Conservation (phyloP, 1,140 invertebrate genomes). For the Geopemphigus sp. region DNA sequence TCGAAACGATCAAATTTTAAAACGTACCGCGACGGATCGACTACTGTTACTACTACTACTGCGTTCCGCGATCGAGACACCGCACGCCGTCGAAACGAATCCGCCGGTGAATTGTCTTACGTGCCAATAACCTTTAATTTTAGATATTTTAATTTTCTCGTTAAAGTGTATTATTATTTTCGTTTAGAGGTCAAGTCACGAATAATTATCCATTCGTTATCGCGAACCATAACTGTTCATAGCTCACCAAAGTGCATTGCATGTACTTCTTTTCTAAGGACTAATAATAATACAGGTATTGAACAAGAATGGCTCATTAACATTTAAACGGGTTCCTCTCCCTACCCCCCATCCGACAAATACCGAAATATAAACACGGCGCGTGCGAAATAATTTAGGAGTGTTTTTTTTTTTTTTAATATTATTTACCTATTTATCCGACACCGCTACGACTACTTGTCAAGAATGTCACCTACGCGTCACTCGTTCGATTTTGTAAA, state of each 20-base stretch:
- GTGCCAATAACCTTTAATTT: neutral
- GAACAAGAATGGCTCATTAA: constrained; percentile 30
- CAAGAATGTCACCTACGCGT: no score
- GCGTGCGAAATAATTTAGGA: neutral
- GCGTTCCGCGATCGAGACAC: no score
- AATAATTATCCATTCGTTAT: constrained; percentile 36
- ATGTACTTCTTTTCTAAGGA: neutral
- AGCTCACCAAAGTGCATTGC: constrained; percentile 1
- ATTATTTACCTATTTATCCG: no score
- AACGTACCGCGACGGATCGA: no score
- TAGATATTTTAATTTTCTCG: neutral
- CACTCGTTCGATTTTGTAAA: no score
- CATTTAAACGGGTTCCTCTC: neutral
- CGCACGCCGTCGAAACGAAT: no score
- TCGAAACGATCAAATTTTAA: no score
- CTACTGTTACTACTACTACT: no score
- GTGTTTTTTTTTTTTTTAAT: no score
- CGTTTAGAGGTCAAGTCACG: constrained; percentile 21
- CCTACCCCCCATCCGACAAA: no score
- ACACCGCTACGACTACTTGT: no score
- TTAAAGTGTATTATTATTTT: constrained; percentile 4
- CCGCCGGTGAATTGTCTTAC: neutral
- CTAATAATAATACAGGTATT: neutral
- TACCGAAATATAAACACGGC: neutral
- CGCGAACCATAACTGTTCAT: constrained; percentile 14